phyloP scores from a whole-genome alignment of 2,113 vertebrate genomes.

The Calcarius ornatus region DNA sequence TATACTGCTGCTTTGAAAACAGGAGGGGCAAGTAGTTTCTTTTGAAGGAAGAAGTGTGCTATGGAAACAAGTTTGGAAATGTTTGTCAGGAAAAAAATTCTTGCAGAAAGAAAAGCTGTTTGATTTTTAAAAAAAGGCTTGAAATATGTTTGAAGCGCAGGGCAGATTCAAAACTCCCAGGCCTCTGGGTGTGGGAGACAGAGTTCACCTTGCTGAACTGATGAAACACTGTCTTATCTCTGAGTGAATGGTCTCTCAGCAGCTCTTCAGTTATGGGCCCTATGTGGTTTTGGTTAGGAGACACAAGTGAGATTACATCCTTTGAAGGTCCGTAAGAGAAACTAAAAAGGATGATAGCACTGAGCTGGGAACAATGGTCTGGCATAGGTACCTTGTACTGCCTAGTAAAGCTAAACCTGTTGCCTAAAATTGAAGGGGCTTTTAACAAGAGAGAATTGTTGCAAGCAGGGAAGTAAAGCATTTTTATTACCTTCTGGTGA shows the following conservation, averaged over 20 bases:
- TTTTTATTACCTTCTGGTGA: neutral
- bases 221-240: neutral
- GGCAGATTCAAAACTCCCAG: neutral
- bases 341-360: neutral
- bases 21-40: neutral
- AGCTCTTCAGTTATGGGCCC: rapidly evolving
- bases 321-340: neutral
- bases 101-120: neutral
- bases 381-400: neutral
- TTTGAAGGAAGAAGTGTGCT: neutral
- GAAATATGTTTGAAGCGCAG: neutral
- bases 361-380: neutral
- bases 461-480: neutral
- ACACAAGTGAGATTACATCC: neutral
- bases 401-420: neutral
- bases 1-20: neutral
- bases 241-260: neutral
- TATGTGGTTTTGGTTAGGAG: neutral
- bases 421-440: neutral
- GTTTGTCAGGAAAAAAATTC: neutral
- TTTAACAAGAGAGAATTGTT: neutral
- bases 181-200: neutral
- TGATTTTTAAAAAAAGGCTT: neutral
- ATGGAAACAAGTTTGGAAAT: neutral
- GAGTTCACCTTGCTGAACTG: neutral